These are phyloP conservation scores for Ectemnius cavifrons DNA, from an alignment of 2,888 invertebrate species.

Conservation along the genomic window DNA sequence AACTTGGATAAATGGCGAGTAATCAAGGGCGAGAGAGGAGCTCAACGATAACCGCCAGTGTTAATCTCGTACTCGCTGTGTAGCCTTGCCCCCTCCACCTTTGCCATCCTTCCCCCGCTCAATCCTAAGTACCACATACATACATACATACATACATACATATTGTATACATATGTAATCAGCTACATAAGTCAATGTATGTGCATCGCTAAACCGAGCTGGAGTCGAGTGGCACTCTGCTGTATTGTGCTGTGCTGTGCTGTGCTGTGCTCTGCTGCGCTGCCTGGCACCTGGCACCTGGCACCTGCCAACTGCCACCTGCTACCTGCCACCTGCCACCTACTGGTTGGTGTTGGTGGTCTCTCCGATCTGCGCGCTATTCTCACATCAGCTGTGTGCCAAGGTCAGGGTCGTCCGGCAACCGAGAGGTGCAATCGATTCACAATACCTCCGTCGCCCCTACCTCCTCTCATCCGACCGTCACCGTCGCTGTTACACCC, in stretches of 20 bases:
- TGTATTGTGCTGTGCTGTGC: no score
- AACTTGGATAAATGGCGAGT: neutral
- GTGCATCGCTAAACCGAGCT: no score
- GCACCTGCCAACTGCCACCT: no score
- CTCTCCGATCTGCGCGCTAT: conserved; percentile 3
- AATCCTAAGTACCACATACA: no score
- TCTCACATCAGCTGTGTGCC: conserved; percentile 65
- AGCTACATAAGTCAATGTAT: no score
- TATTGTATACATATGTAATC: no score
- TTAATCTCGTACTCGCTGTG: conserved; percentile 39
- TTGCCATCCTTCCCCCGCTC: no score
- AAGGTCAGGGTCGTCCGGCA: conserved; percentile 72
- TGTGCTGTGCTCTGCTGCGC: no score
- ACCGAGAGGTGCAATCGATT: conserved; percentile 70
- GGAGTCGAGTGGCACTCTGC: no score
- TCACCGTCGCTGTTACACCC: neutral
- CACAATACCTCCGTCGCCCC: conserved; percentile 42
- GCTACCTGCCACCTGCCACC: conserved; percentile 29
- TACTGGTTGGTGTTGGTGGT: neutral
- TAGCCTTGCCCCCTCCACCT: neutral
- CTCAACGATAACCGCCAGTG: conserved; percentile 57
- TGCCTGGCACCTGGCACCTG: no score
- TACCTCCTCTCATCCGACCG: no score
- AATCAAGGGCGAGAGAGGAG: conserved; percentile 28
- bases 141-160: no score